phyloP scores from a whole-genome alignment of 2,888 invertebrate genomes.

The Troglohyphantes excavatus region DNA sequence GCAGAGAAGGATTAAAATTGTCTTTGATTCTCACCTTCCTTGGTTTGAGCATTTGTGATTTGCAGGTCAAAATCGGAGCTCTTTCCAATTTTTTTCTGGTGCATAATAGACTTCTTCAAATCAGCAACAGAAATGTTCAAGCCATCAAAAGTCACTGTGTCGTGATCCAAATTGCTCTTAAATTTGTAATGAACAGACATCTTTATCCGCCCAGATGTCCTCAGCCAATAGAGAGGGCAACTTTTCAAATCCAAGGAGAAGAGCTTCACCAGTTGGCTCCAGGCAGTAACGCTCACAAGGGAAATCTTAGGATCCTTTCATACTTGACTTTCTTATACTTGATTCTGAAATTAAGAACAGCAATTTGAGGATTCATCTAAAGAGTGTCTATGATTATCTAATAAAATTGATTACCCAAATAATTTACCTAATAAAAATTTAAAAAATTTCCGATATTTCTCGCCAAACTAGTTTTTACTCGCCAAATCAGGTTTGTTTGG shows the following conservation, averaged over 20 bases:
- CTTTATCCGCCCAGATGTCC: background rate
- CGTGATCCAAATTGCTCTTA: slow-evolving; percentile 97
- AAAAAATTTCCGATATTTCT: too few species aligned
- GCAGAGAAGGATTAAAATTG: slow-evolving; percentile 16
- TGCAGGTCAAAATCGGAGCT: slow-evolving; percentile 97
- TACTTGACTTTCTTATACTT: background rate
- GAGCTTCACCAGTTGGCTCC: background rate
- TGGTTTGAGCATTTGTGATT: slow-evolving; percentile 97
- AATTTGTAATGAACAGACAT: slow-evolving; percentile 99
- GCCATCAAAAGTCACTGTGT: slow-evolving; percentile 98
- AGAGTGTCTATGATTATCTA: too few species aligned
- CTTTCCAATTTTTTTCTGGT: slow-evolving; percentile 96
- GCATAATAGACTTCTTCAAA: slow-evolving; percentile 95
- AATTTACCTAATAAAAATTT: too few species aligned
- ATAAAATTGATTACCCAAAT: too few species aligned
- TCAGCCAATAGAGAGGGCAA: background rate
- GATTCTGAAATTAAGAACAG: background rate
- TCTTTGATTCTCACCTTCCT: slow-evolving; percentile 89
- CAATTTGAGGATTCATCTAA: too few species aligned
- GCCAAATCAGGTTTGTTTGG: too few species aligned
- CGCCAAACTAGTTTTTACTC: too few species aligned
- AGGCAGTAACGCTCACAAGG: background rate
- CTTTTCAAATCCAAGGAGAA: background rate
- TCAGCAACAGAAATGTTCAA: slow-evolving; percentile 97
- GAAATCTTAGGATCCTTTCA: background rate